Evolutionary conservation across 2,113 vertebrate genomes (phyloP).

Genomic region (Tyto alba): DNA sequence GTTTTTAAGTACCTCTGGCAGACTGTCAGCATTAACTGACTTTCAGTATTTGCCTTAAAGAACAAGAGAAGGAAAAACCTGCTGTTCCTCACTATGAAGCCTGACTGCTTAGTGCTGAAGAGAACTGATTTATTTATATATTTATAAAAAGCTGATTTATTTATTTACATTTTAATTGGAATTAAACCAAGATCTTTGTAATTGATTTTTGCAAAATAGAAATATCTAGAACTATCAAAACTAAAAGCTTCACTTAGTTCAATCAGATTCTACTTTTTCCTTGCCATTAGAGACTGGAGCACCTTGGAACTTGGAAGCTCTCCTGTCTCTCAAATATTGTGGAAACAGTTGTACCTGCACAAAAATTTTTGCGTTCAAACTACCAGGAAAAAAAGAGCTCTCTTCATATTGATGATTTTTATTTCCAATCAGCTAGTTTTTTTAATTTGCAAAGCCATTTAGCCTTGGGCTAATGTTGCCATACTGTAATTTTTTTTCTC

Average conservation of each 20-base stretch:
- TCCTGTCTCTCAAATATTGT: not conserved
- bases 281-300: accelerated
- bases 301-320: not conserved
- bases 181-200: not conserved
- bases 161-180: not conserved
- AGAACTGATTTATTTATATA: not conserved
- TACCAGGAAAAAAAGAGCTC: not conserved
- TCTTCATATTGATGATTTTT: not conserved
- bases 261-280: not conserved
- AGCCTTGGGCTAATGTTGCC: not conserved
- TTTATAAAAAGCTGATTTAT: not conserved
- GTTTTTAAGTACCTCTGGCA: conserved; percentile 30
- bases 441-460: not conserved
- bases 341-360: not conserved
- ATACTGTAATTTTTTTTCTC: not conserved
- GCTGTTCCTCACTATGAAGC: not conserved
- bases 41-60: not conserved
- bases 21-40: not conserved
- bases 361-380: not conserved
- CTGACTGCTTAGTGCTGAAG: not conserved
- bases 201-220: not conserved
- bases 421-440: not conserved
- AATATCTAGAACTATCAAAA: not conserved
- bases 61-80: not conserved
- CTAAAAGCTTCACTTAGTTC: not conserved